Evolutionary conservation across 2,113 vertebrate species (phyloP), one percentile per base, ranked within the genome.

Genomic region (Galeopterus variegatus): DNA sequence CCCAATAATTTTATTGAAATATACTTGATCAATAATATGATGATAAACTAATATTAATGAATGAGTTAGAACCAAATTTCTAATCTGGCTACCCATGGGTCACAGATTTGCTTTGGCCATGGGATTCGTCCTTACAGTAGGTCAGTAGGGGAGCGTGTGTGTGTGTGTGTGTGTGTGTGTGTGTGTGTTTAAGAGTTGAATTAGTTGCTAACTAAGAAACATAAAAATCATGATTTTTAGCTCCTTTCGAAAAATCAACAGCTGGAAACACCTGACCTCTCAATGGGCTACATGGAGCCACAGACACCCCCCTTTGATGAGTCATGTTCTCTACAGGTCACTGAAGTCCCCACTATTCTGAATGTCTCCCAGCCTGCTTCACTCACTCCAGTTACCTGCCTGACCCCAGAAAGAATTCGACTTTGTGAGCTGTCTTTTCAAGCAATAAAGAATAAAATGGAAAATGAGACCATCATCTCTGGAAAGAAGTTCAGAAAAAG

Each of bases 41-140:
- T 87, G 50, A 92, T 88, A 92, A 80, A 79, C 45, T 58, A 93
- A 87, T 45, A 69, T 56, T 84, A 97, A 90, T 41, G 67, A 77
- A 87, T 85, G 36, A 93, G 65, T 89, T 87, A 48, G 54, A 72
- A 84, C 14, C 75, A 93, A 83, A 90, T 88, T 84, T 83, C 72
- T 90, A 11, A 85, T 80, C 64, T 69, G 11, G 50, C 33, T 84
- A 54, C 7, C 23, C 19, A 45, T 31, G 88, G 60, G 28, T 70
- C 56, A 93, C 50, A 93, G 31, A 90, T 18, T 80, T 64, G 23
- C 88, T 90, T 65, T 89, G 36, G 41, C 23, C 28, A 56, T 2
- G 77, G 52, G 28, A 54, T 15, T 92, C 45, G 2, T 5, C 24
- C 28, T 75, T 67, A 45, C 18, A 60, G 5, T 77, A 88, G 13